Conservation (phyloP, 2,113 vertebrate species). For the Helogale parvula region DNA sequence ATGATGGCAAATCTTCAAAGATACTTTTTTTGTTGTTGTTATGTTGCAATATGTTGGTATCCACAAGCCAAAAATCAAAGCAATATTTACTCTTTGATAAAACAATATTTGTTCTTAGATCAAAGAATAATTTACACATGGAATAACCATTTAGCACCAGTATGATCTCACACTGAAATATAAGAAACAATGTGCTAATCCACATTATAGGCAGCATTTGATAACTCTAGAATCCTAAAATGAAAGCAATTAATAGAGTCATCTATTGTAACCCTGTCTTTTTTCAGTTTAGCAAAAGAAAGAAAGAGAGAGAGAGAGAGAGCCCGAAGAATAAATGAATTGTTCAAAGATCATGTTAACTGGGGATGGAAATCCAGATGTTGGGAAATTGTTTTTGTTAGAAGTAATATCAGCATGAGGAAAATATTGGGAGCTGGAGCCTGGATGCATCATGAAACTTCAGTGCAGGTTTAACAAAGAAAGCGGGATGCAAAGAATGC, state of each 20-base stretch:
- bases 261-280: background rate
- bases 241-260: background rate
- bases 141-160: conserved; percentile 8
- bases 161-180: background rate
- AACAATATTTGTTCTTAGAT: conserved; percentile 64
- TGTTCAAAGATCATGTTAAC: background rate
- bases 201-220: background rate
- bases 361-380: background rate
- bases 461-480: background rate
- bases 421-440: background rate
- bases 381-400: background rate
- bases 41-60: conserved; percentile 40
- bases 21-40: conserved; percentile 8
- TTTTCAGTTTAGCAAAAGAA: background rate
- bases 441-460: background rate
- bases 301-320: background rate
- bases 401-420: background rate
- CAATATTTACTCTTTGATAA: conserved; percentile 62
- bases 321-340: background rate
- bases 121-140: conserved; percentile 62
- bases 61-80: conserved; percentile 57
- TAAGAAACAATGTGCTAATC: conserved; percentile 1
- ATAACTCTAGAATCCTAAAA: background rate
- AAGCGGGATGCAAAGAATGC: background rate
- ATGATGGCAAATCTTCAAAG: conserved; percentile 71